Evolutionary conservation across 1,140 invertebrate species (phyloP).

Genomic region (Helicoverpa armigera): DNA sequence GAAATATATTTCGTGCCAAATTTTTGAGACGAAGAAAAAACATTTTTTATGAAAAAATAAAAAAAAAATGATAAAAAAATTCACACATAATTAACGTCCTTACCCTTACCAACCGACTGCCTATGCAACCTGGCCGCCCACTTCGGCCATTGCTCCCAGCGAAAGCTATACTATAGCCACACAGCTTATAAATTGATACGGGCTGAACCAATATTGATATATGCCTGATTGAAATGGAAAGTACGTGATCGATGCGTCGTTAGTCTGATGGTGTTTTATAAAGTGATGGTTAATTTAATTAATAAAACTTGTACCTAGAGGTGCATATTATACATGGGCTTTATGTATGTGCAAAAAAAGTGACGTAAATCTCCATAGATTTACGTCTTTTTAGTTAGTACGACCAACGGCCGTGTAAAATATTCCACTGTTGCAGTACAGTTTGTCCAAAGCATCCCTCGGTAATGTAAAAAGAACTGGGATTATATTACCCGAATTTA

Average conservation of each 20-base stretch:
- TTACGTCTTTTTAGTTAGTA: no score
- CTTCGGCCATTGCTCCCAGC: constrained; percentile 61
- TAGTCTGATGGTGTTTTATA: background rate
- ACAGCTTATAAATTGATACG: constrained; percentile 32
- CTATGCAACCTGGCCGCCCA: constrained; percentile 63
- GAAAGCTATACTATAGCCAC: constrained; percentile 45
- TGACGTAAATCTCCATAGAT: no score
- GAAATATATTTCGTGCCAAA: no score
- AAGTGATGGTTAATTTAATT: background rate
- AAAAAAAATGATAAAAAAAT: background rate
- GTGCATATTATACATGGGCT: no score
- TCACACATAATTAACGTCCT: constrained; percentile 27
- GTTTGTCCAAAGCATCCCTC: no score
- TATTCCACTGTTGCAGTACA: no score
- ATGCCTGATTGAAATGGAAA: constrained; percentile 27
- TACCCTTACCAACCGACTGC: constrained; percentile 11
- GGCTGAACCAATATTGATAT: constrained; percentile 8
- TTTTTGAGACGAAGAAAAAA: no score
- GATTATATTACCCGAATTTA: background rate
- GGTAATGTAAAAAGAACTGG: no score
- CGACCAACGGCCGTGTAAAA: no score
- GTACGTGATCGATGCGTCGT: constrained; percentile 23
- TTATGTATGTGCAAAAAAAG: no score
- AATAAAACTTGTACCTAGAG: no score
- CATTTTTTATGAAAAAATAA: no score